Evolutionary conservation across 2,888 invertebrate genomes (phyloP).

Genomic region (Stegana nigrithorax): DNA sequence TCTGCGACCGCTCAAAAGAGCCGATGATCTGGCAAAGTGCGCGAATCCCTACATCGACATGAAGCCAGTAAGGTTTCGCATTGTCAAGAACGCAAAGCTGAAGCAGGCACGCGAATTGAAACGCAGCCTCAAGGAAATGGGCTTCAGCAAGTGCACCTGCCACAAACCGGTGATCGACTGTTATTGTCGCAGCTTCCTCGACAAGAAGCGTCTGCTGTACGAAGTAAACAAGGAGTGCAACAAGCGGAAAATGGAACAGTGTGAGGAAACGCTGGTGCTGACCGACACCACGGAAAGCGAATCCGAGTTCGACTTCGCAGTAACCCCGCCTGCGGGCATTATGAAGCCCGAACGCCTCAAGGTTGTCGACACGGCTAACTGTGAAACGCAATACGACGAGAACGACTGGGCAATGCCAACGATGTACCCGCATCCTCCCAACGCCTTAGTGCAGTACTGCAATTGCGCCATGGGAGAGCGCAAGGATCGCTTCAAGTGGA

Average conservation of each 20-base stretch:
- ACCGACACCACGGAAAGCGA: constrained; percentile 69
- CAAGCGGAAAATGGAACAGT: constrained; percentile 39
- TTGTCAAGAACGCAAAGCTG: constrained; percentile 72
- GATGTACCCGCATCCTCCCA: constrained; percentile 49
- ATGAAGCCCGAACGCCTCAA: constrained; percentile 73
- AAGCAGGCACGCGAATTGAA: constrained; percentile 72
- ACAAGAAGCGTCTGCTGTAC: constrained; percentile 70
- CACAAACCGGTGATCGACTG: constrained; percentile 69
- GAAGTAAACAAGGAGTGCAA: constrained; percentile 70
- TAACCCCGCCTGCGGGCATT: constrained; percentile 78
- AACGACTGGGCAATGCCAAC: constrained; percentile 69
- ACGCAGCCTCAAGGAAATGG: constrained; percentile 71
- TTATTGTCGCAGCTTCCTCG: constrained; percentile 59
- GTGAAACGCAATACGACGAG: constrained; percentile 74
- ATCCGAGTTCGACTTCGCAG: constrained; percentile 78
- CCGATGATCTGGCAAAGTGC: constrained; percentile 71
- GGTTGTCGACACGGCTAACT: constrained; percentile 70
- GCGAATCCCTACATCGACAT: constrained; percentile 78
- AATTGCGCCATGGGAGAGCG: constrained; percentile 55
- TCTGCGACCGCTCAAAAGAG: constrained; percentile 76
- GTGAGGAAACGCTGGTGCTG: constrained; percentile 51
- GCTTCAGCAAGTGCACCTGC: constrained; percentile 71
- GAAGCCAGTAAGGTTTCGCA: constrained; percentile 77
- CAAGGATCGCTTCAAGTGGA: constrained; percentile 34
- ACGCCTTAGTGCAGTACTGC: constrained; percentile 50